Percentiles rank a stretch among this genome's conserved stretches.
Conservation (phyloP, 2,888 invertebrate genomes). For the Corbicula japonica region DNA sequence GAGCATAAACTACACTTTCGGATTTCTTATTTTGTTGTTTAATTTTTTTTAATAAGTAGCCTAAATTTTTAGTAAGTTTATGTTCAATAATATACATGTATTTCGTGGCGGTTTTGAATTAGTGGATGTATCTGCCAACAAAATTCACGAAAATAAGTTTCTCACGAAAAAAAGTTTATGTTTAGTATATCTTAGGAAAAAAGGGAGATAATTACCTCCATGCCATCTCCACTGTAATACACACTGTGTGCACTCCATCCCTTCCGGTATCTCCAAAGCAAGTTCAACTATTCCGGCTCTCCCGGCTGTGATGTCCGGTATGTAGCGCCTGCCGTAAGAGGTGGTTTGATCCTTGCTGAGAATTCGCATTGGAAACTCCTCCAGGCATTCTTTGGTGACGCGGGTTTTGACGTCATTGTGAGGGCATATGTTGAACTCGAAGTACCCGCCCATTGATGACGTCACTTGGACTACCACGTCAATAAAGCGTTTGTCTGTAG, state of each 20-base stretch:
- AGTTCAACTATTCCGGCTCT: slow-evolving; percentile 42
- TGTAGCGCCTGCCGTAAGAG: slow-evolving; percentile 54
- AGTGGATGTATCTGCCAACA: no score
- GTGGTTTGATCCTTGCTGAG: slow-evolving; percentile 24
- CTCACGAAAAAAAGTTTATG: no score
- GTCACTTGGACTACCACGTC: slow-evolving; percentile 43
- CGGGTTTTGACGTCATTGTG: slow-evolving; percentile 36
- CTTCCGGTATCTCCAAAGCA: slow-evolving; percentile 54
- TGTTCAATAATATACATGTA: no score
- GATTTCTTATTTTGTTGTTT: no score
- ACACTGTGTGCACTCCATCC: slow-evolving; percentile 63
- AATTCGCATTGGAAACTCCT: slow-evolving; percentile 38
- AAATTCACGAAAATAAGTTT: no score
- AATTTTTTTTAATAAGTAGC: no score
- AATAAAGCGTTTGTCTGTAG: slow-evolving; percentile 32
- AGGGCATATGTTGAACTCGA: slow-evolving; percentile 56
- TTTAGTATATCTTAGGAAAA: no score
- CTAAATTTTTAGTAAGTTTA: no score
- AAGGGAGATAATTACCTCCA: no score
- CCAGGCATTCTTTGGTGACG: slow-evolving; percentile 46
- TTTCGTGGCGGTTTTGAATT: no score
- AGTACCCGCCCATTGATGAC: slow-evolving; percentile 54
- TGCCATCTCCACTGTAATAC: slow-evolving; percentile 71
- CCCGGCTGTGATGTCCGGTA: slow-evolving; percentile 43
- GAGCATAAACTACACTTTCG: no score